Evolutionary conservation across 2,797 vertebrate species (phyloP).

Genomic region (Diplodus sargus): DNA sequence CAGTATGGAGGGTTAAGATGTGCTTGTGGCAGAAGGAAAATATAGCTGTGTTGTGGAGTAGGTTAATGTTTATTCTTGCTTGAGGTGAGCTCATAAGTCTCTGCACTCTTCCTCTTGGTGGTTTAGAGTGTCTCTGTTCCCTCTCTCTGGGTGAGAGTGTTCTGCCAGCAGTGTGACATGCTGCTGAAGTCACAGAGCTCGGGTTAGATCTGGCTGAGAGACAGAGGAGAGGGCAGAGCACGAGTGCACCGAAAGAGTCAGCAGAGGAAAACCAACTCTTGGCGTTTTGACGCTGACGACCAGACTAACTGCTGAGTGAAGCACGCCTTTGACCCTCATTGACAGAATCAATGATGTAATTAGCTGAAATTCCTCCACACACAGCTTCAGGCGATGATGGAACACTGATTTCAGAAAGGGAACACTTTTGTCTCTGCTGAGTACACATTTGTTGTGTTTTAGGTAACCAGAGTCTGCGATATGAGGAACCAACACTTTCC

Average conservation of each 20-base stretch:
- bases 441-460: not conserved
- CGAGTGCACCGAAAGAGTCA: not conserved
- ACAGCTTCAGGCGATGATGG: not conserved
- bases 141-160: too few species aligned
- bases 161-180: not conserved
- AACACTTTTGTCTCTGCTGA: not conserved
- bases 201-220: constrained; percentile 6
- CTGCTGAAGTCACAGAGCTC: constrained; percentile 24
- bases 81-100: too few species aligned
- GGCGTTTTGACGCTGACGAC: not conserved
- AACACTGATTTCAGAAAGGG: not conserved
- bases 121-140: too few species aligned
- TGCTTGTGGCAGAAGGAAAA: too few species aligned
- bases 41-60: too few species aligned
- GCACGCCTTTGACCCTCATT: not conserved
- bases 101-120: too few species aligned
- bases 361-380: constrained; percentile 2
- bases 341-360: constrained; percentile 32
- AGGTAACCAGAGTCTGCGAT: not conserved
- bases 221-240: too few species aligned
- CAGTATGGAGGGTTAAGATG: too few species aligned
- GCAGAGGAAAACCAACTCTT: not conserved
- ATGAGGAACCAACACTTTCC: not conserved
- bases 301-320: not conserved
- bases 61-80: too few species aligned